phyloP scores from a whole-genome alignment of 1,140 invertebrate genomes.

The Aphidius ervi region DNA sequence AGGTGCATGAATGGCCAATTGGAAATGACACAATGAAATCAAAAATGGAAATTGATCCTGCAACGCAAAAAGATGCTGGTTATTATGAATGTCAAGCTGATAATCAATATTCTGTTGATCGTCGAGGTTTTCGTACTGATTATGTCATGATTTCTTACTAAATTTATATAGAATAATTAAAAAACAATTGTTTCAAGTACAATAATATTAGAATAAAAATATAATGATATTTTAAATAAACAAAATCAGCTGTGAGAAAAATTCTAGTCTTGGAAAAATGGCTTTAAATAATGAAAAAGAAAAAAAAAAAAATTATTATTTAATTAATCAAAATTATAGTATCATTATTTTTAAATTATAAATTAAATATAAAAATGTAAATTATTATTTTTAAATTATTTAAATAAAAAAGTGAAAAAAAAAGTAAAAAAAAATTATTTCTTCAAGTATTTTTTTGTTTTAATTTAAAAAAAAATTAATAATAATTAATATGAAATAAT shows the following conservation, averaged over 20 bases:
- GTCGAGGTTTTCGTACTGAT: constrained; percentile 66
- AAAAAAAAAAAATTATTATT: no score
- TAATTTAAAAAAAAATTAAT: no score
- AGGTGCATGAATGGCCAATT: constrained; percentile 84
- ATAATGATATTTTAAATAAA: background rate
- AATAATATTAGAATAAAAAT: background rate
- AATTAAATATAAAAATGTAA: no score
- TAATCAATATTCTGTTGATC: constrained; percentile 72
- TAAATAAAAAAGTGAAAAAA: background rate
- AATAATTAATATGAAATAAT: no score
- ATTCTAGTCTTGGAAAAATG: no score
- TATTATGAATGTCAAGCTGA: constrained; percentile 73
- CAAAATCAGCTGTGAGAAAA: no score
- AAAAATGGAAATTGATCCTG: constrained; percentile 89
- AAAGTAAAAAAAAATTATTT: background rate
- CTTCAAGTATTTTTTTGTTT: no score
- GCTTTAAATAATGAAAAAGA: no score
- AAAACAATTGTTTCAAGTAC: background rate
- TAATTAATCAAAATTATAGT: no score
- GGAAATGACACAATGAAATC: constrained; percentile 81
- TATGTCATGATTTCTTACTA: constrained; percentile 65
- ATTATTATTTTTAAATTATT: no score
- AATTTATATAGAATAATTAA: constrained; percentile 19
- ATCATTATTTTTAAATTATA: no score
- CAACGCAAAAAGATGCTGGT: constrained; percentile 76